Base-by-base conservation (phyloP, 2,888 invertebrate genomes). In the Ophraella communa region DNA sequence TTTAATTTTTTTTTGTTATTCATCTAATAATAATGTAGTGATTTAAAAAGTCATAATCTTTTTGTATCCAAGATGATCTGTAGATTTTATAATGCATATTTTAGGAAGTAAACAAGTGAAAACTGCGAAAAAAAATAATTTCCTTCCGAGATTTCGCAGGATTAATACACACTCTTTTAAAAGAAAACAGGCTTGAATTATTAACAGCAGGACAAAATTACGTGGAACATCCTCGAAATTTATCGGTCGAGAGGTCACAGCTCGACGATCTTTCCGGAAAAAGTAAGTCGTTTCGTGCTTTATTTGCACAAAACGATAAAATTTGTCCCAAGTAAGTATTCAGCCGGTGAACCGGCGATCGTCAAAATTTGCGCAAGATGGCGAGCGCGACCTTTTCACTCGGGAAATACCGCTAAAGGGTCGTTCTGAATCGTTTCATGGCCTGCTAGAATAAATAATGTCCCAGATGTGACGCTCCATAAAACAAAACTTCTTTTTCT, bases 401-500 rank as follows among this genome's bases (percentile, higher is more conserved):
- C 64, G 39, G 54, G 35, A 47, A 64, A 35, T 54, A 54, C 59
- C 64, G 39, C 64, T 49, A 49, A 64, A 64, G 64, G 64, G 64
- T 54, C 64, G 64, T 64, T 59, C 54, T 58, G 54, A 64, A 59
- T 64, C 64, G 59, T 59, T 64, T 64, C 64, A 59, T 64, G 54
- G 64, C 64, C 49, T 54, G 59, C 58, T 47, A 59, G 64, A 64
- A 64, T 64, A 64, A 64, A 64, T 63, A 63, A 63, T 64, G 64
- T 64, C 49, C 64, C 59, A 64, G 64, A 64, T 64, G 64, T 64
- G 64, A 64, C 59, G 64, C 58, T 54, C 54, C 59, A 64, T 64
- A 59, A 64, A 64, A 64, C 64, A 64, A 64, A 59, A 64, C 64
- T 64, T 64, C 64, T 64, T 64, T 64, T 64, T 64, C 59, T 64